Evolutionary conservation across 2,888 invertebrate species (phyloP).

Genomic region (Chorisops tibialis): DNA sequence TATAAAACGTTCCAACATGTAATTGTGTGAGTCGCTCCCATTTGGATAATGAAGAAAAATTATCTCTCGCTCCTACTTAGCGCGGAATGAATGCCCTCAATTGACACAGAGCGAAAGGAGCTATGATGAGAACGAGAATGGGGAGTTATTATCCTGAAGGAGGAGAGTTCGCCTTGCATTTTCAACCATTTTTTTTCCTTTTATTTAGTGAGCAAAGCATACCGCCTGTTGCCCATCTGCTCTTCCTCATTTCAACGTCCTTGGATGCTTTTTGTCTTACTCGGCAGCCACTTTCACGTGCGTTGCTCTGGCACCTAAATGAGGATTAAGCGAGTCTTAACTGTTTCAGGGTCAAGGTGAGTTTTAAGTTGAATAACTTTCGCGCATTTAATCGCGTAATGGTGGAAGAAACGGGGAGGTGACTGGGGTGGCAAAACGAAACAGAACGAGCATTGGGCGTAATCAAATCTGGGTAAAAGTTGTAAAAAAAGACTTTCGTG

Average conservation of each 20-base stretch:
- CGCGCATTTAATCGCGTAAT: conserved; percentile 12
- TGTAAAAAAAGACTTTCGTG: neutral
- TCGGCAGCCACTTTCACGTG: conserved; percentile 25
- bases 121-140: neutral
- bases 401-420: neutral
- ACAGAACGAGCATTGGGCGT: neutral
- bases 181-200: neutral
- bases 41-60: conserved; percentile 31
- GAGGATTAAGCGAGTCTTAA: conserved; percentile 32
- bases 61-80: conserved; percentile 30
- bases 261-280: conserved; percentile 28
- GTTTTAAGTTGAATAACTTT: conserved; percentile 31
- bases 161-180: conserved; percentile 15
- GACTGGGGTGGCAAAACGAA: neutral
- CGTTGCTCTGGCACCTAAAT: conserved; percentile 25
- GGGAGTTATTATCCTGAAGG: conserved; percentile 22
- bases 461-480: neutral
- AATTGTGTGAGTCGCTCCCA: too few species aligned
- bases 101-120: conserved; percentile 28
- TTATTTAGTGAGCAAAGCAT: conserved; percentile 2
- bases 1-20: too few species aligned
- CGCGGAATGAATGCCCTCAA: conserved; percentile 27
- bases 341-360: conserved; percentile 34
- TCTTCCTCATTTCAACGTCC: conserved; percentile 30
- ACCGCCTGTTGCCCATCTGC: conserved; percentile 25